These are phyloP conservation scores for Calonectris borealis DNA, from an alignment of 2,113 vertebrate species.

Conservation along the genomic window DNA sequence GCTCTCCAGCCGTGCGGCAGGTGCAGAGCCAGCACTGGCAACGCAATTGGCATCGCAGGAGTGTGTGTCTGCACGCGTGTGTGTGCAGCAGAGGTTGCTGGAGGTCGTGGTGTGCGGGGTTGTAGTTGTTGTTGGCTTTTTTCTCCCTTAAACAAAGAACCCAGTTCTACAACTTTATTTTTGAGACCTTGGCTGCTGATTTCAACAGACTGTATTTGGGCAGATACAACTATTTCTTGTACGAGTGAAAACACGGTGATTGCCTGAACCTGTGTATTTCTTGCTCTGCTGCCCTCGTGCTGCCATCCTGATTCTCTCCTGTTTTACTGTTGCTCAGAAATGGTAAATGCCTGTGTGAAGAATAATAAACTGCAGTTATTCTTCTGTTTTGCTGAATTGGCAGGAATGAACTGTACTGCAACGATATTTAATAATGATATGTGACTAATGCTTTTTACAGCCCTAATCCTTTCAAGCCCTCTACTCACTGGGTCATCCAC, in stretches of 20 bases:
- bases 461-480: neutral
- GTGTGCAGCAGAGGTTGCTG: neutral
- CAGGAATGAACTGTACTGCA: neutral
- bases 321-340: neutral
- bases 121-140: neutral
- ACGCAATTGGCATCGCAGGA: neutral
- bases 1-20: neutral
- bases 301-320: neutral
- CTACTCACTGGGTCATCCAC: neutral
- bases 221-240: neutral
- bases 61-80: neutral
- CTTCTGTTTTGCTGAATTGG: constrained; percentile 18
- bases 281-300: neutral
- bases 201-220: neutral
- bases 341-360: neutral
- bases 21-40: neutral
- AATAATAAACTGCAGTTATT: neutral
- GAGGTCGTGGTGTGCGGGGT: neutral
- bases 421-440: constrained; percentile 12
- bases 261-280: neutral
- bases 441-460: neutral
- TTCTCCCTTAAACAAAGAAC: neutral
- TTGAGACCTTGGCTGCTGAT: neutral
- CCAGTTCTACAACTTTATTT: neutral
- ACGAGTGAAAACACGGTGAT: neutral